phyloP scores from a whole-genome alignment of 2,888 invertebrate genomes.

The Stratiomys singularior region DNA sequence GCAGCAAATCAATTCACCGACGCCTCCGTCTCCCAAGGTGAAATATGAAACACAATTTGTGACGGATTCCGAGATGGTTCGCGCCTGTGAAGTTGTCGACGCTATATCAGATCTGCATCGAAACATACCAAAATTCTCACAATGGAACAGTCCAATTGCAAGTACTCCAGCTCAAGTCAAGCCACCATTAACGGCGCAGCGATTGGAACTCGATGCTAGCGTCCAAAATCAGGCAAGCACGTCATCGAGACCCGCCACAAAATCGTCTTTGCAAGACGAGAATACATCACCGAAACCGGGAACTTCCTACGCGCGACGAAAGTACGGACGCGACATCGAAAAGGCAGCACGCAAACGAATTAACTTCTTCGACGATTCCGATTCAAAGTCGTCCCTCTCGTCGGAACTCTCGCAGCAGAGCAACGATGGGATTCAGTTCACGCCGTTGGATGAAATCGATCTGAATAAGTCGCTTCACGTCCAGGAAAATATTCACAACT shows the following conservation, averaged over 20 bases:
- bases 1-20: neutral
- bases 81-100: constrained; percentile 43
- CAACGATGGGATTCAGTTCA: constrained; percentile 8
- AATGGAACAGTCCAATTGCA: constrained; percentile 43
- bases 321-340: neutral
- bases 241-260: neutral
- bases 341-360: constrained; percentile 22
- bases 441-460: constrained; percentile 23
- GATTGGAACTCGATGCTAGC: too few species aligned
- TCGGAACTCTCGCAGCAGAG: constrained; percentile 45
- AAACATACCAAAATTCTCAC: constrained; percentile 12
- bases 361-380: constrained; percentile 46
- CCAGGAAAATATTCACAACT: constrained; percentile 44
- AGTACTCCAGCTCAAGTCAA: neutral
- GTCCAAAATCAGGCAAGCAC: too few species aligned
- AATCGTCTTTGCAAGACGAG: neutral
- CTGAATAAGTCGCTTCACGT: constrained; percentile 43
- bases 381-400: constrained; percentile 44
- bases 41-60: constrained; percentile 16
- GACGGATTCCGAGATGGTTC: constrained; percentile 26
- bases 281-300: neutral
- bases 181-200: neutral
- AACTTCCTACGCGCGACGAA: neutral
- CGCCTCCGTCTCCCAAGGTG: too few species aligned
- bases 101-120: constrained; percentile 38